Conservation (phyloP, 2,797 vertebrate species). For the Acropternis orthonyx region DNA sequence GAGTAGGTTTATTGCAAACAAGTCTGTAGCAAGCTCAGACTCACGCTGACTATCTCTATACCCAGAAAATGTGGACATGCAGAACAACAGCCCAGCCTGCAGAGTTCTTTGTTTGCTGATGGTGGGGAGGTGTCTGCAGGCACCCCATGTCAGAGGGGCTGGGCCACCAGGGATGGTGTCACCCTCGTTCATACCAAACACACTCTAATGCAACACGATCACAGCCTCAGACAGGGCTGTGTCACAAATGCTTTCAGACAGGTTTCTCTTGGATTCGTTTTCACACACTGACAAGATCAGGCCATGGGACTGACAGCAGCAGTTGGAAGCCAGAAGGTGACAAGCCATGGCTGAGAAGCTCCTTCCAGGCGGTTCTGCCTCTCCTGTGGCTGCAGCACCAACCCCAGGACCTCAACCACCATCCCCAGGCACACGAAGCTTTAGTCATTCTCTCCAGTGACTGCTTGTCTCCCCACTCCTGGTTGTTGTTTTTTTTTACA, state of each 20-base stretch:
- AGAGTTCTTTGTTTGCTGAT: rapidly evolving
- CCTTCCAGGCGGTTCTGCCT: not conserved
- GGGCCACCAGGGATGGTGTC: not conserved
- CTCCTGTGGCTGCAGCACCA: not conserved
- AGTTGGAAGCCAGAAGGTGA: not conserved
- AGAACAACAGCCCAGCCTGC: not conserved
- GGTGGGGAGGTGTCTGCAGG: not conserved
- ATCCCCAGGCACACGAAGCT: rapidly evolving
- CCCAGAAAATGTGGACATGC: not conserved
- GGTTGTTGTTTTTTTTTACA: not conserved
- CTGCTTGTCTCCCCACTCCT: not conserved
- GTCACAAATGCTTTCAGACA: not conserved
- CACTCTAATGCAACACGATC: not conserved
- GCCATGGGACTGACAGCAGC: not conserved
- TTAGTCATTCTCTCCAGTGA: rapidly evolving
- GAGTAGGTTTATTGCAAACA: not conserved
- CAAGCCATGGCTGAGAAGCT: not conserved
- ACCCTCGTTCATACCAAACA: not conserved
- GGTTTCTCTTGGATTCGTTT: rapidly evolving
- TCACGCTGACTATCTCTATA: not conserved
- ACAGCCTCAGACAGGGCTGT: not conserved
- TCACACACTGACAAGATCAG: not conserved
- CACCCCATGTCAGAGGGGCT: not conserved
- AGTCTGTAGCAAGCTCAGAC: not conserved
- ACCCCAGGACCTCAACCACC: not conserved